Conservation (phyloP, 2,888 invertebrate species). For the Diogma glabrata region DNA sequence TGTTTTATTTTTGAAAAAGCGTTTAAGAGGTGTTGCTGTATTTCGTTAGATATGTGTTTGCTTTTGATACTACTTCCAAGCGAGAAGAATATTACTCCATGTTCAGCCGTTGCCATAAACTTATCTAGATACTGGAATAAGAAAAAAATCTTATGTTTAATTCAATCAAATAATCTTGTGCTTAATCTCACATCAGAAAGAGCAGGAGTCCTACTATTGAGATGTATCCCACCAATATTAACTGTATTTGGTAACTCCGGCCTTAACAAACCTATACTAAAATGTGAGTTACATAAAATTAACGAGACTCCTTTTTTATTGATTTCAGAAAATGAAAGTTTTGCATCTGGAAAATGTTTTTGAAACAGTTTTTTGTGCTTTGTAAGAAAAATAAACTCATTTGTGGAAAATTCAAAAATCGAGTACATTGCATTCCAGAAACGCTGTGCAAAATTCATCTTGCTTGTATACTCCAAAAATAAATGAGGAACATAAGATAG, state of each 20-base stretch:
- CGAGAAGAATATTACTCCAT: slow-evolving; percentile 39
- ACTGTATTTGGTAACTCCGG: slow-evolving; percentile 35
- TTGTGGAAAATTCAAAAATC: no score
- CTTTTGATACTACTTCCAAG: slow-evolving; percentile 36
- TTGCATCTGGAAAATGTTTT: no score
- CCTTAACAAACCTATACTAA: slow-evolving; percentile 28
- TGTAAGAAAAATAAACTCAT: no score
- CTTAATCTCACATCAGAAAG: no score
- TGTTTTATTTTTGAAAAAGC: slow-evolving; percentile 14
- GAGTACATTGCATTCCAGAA: no score
- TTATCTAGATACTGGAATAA: slow-evolving; percentile 31
- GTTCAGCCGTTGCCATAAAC: slow-evolving; percentile 32
- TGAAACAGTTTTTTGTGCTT: no score
- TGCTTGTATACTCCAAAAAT: slow-evolving; percentile 27
- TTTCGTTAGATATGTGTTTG: slow-evolving; percentile 22
- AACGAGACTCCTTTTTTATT: slow-evolving; percentile 26
- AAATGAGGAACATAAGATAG: slow-evolving; percentile 30
- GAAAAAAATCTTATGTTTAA: no score
- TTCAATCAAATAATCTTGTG: no score
- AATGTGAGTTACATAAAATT: slow-evolving; percentile 32
- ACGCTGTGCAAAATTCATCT: slow-evolving; percentile 32
- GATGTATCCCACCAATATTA: slow-evolving; percentile 35
- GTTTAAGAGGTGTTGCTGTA: slow-evolving; percentile 10
- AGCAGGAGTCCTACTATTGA: slow-evolving; percentile 27
- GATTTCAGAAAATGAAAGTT: neutral